Evolutionary conservation across 2,113 vertebrate species (phyloP).

Genomic region (Poeciliopsis occidentalis): DNA sequence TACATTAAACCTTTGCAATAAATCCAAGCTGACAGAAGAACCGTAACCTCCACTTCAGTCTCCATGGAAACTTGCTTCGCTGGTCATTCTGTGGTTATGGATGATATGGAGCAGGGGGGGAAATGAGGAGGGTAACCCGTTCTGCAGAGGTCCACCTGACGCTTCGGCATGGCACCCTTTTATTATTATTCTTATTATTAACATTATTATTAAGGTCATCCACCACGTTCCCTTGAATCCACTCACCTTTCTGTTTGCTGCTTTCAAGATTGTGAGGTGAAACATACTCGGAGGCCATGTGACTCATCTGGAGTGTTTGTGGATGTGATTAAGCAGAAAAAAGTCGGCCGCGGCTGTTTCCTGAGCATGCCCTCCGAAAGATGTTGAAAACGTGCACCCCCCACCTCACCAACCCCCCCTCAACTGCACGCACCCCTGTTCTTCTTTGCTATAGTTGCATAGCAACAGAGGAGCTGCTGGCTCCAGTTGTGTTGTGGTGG

Average conservation of each 20-base stretch:
- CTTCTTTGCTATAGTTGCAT: conserved; percentile 79
- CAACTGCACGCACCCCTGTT: conserved; percentile 7
- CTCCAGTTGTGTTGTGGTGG: conserved; percentile 77
- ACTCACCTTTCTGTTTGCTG: neutral
- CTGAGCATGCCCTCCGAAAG: conserved; percentile 72
- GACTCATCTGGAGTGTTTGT: neutral
- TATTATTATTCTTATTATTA: too few species aligned
- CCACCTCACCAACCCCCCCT: neutral
- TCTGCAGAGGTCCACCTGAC: conserved; percentile 29
- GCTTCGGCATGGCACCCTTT: conserved; percentile 1
- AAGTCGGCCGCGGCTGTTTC: conserved; percentile 19
- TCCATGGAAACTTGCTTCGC: conserved; percentile 79
- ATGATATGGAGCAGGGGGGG: conserved; percentile 58
- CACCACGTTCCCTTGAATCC: conserved; percentile 3
- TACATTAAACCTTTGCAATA: conserved; percentile 52
- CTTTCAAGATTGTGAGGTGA: neutral
- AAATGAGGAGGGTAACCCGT: conserved; percentile 33
- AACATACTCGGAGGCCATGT: neutral
- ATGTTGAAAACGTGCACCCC: conserved; percentile 64
- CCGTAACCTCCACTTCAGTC: conserved; percentile 72
- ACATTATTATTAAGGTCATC: neutral
- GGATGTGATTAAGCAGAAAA: conserved; percentile 23
- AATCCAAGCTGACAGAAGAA: conserved; percentile 65
- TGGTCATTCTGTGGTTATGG: conserved; percentile 68
- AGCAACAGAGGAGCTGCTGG: conserved; percentile 80